Base-by-base conservation (phyloP, 2,888 invertebrate species). In the Epinotia ramella region DNA sequence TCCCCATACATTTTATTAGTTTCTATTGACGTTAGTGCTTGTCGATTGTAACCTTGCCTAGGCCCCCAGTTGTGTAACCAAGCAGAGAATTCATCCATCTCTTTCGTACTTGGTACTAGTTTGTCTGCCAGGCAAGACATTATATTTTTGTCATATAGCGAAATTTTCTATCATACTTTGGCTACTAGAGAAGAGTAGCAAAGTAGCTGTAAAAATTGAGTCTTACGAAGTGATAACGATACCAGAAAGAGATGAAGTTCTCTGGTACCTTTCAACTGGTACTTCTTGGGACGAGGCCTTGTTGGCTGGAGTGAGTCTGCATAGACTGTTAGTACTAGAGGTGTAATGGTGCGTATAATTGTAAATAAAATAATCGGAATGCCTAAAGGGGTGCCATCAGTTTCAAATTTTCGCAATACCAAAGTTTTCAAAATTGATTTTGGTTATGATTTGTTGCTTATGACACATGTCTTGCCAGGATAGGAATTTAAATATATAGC, bases 381-480 rank as follows among this genome's bases (percentile, higher is more conserved):
- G 73, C 72, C 40, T 75, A 33, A 64, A 28, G 28, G 44, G 70
- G 81, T 84, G 84, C 84, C 84, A 83, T 84, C 74, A 77, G 73
- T 77, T 76, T 65, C 73, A 77, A 64, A 75, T 77, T 68, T 70
- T 78, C 78, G 73, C 73, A 80, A 80, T 82, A 81, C 83, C 84
- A 84, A 83, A 84, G 81, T 78, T 78, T 72, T 67, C 20, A 65
- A 71, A 56, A 56, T n/a, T 53, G 28, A 64, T 64, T 57, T 65
- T 73, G 71, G 40, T 46, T 18, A 57, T 20, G 13, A 57, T 59
- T 24, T 53, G 20, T 18, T 44, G 67, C 75, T 49, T 28, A 20
- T 57, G 40, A 69, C 46, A 40, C 59, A 40, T 49, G 59, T 71
- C 75, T 76, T 76, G 75, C 75, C 75, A 76, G 60, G 60, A 60